phyloP scores from a whole-genome alignment of 2,888 invertebrate species.

The Acanthopleura granulata region DNA sequence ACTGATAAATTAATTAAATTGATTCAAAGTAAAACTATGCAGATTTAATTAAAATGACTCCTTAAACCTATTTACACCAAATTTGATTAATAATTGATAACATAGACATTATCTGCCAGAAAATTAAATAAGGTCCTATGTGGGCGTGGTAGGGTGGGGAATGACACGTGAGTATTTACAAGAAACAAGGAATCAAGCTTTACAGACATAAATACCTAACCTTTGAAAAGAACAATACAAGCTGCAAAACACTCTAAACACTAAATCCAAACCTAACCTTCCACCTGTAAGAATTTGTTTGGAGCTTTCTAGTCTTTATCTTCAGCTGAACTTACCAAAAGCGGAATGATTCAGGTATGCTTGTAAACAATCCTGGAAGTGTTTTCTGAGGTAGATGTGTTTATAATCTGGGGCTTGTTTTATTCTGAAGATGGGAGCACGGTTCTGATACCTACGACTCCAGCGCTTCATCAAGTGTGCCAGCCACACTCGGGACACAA shows the following conservation, averaged over 20 bases:
- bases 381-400: not conserved
- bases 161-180: too few relatives aligned
- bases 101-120: too few relatives aligned
- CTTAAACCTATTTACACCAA: too few relatives aligned
- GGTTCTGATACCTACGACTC: not conserved
- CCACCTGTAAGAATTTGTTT: too few relatives aligned
- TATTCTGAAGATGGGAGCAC: not conserved
- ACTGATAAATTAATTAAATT: too few relatives aligned
- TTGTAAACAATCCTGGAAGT: not conserved
- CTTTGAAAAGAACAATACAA: not conserved
- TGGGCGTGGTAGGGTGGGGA: too few relatives aligned
- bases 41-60: too few relatives aligned
- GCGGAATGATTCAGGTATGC: not conserved
- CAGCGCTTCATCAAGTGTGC: not conserved
- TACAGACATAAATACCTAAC: not conserved
- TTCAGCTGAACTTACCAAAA: not conserved
- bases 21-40: too few relatives aligned
- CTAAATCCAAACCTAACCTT: not conserved
- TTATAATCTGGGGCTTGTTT: not conserved
- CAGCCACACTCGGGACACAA: not conserved
- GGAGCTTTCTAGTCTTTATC: too few relatives aligned
- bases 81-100: too few relatives aligned
- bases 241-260: not conserved
- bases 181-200: not conserved
- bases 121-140: too few relatives aligned